phyloP scores from a whole-genome alignment of 2,888 invertebrate species.

The Hermaeophaga mercurialis region DNA sequence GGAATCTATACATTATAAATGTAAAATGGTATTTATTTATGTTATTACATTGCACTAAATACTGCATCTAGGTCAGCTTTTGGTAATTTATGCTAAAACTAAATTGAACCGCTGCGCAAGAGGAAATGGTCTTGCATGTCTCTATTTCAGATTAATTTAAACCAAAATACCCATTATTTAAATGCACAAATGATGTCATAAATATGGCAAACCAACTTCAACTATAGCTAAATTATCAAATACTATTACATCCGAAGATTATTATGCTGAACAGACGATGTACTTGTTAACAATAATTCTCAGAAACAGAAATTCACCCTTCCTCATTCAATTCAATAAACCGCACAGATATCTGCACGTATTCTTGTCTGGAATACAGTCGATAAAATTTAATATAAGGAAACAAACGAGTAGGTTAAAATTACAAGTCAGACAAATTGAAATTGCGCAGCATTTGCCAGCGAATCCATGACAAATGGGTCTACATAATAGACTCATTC shows the following conservation, averaged over 20 bases:
- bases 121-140: no score
- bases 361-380: constrained; percentile 27
- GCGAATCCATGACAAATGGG: constrained; percentile 35
- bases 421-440: constrained; percentile 35
- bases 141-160: no score
- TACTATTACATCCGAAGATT: constrained; percentile 5
- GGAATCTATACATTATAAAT: no score
- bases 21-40: no score
- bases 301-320: constrained; percentile 13
- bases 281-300: constrained; percentile 18
- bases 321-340: constrained; percentile 12
- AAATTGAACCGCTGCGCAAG: no score
- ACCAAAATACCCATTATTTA: no score
- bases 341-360: constrained; percentile 27
- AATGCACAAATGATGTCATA: not conserved
- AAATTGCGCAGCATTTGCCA: constrained; percentile 32
- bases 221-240: constrained; percentile 4
- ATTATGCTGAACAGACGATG: constrained; percentile 17
- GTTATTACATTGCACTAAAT: no score
- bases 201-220: not conserved
- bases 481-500: constrained; percentile 36
- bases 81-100: no score
- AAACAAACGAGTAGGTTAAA: constrained; percentile 36
- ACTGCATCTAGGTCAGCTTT: no score
- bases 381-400: constrained; percentile 35